Conservation (phyloP, 1,140 invertebrate species). For the Hyposmocoma kahamanoa region DNA sequence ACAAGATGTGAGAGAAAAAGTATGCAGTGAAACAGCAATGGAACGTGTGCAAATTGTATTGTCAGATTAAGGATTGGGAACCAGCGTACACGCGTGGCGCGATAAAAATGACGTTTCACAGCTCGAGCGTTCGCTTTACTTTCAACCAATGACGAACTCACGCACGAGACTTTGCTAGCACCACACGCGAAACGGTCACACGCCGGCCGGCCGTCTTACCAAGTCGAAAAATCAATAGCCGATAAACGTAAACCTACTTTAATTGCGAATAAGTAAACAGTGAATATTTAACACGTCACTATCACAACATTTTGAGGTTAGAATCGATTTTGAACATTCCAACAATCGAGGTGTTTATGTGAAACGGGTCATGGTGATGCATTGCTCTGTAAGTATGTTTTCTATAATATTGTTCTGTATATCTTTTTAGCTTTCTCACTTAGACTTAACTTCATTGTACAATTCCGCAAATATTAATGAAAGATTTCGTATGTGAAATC, state of each 20-base stretch:
- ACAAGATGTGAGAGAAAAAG: neutral
- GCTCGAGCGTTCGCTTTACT: neutral
- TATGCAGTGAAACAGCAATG: neutral
- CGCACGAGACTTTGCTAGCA: conserved; percentile 1
- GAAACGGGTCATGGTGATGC: conserved; percentile 29
- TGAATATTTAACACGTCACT: neutral
- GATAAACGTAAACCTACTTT: neutral
- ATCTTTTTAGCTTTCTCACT: neutral
- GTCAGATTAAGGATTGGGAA: conserved; percentile 5
- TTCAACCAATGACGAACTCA: neutral
- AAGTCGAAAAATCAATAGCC: no score
- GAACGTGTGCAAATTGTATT: neutral
- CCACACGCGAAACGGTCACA: neutral
- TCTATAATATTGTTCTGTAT: no score
- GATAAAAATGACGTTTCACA: conserved; percentile 31
- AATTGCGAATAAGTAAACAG: neutral
- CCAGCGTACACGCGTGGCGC: conserved; percentile 37
- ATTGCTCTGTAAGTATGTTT: conserved; percentile 22
- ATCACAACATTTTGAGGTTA: conserved; percentile 12
- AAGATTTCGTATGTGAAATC: neutral
- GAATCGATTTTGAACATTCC: conserved; percentile 10
- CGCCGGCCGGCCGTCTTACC: conserved; percentile 20
- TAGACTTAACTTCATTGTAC: neutral
- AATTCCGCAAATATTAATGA: neutral
- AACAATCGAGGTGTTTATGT: conserved; percentile 14